These are phyloP conservation scores for Dione juno DNA, from an alignment of 2,888 invertebrate genomes.

Conservation along the genomic window DNA sequence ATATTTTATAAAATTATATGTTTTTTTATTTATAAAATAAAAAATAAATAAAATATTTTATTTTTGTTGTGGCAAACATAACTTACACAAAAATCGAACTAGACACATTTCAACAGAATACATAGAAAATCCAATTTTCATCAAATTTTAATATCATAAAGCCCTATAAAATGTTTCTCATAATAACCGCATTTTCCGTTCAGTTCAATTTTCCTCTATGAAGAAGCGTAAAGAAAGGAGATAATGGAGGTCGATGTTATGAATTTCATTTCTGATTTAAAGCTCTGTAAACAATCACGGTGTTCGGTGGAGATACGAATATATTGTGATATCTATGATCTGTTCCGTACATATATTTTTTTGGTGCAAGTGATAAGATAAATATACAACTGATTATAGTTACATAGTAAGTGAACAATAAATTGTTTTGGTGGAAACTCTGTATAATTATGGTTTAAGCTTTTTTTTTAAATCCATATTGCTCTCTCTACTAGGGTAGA, in stretches of 20 bases:
- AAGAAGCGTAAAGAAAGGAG: slow-evolving; percentile 11
- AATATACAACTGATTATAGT: too few species aligned
- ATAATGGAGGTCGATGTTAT: slow-evolving; percentile 23
- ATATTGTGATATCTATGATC: slow-evolving; percentile 50
- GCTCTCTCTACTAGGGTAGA: too few species aligned
- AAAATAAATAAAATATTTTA: too few species aligned
- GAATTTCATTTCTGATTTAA: slow-evolving; percentile 19
- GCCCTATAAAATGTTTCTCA: slow-evolving; percentile 1
- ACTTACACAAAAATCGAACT: neutral
- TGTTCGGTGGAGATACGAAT: slow-evolving; percentile 45
- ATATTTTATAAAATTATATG: too few species aligned
- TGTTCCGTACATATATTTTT: slow-evolving; percentile 30
- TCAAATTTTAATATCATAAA: slow-evolving; percentile 7
- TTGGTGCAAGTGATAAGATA: slow-evolving; percentile 41
- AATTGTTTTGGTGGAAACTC: too few species aligned
- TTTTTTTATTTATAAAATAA: too few species aligned
- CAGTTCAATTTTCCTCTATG: slow-evolving; percentile 10
- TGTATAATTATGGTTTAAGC: too few species aligned
- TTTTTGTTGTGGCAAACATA: neutral
- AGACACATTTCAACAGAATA: neutral
- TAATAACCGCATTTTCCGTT: slow-evolving; percentile 16
- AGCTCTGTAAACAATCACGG: slow-evolving; percentile 43
- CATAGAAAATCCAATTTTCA: slow-evolving; percentile 2
- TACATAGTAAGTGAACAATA: too few species aligned
- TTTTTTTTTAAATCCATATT: too few species aligned